These are phyloP conservation scores for Ficedula albicollis DNA, from an alignment of 2,797 vertebrate species.

Conservation along the genomic window DNA sequence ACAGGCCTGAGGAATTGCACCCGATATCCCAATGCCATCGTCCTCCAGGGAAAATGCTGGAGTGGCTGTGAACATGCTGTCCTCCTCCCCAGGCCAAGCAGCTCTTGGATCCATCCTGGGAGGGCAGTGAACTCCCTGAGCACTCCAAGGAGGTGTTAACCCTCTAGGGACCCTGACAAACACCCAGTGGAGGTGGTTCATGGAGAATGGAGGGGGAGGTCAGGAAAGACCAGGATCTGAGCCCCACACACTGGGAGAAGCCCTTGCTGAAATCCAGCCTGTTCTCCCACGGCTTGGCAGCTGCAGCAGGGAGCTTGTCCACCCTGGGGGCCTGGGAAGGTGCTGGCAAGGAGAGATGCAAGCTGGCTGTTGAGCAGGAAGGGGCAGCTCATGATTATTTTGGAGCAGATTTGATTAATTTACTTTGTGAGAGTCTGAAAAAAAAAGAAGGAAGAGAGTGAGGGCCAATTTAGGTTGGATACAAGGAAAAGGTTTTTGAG, in stretches of 20 bases:
- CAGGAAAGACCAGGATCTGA: neutral
- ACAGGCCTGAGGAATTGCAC: constrained; percentile 32
- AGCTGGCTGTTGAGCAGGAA: neutral
- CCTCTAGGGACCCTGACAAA: neutral
- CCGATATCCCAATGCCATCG: neutral
- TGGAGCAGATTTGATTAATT: neutral
- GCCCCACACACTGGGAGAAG: neutral
- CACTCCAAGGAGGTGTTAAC: constrained; percentile 30
- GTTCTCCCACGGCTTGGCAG: neutral
- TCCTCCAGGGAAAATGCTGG: neutral
- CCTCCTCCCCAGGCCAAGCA: neutral
- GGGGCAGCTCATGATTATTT: neutral
- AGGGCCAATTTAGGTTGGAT: neutral
- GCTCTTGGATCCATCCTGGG: neutral
- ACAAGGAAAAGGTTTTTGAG: neutral
- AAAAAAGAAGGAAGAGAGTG: neutral
- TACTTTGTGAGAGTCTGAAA: neutral
- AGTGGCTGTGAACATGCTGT: constrained; percentile 20
- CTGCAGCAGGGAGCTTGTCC: neutral
- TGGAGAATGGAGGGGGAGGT: neutral
- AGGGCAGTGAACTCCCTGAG: constrained; percentile 8
- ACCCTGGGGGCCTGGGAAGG: neutral
- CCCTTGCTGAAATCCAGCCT: neutral
- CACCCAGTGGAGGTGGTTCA: neutral
- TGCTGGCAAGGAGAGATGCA: neutral